A percentile compares a stretch with the other conserved stretches of the same genome.
These are phyloP conservation scores for Eupithecia exiguata DNA, from an alignment of 2,888 invertebrate species.

Conservation along the genomic window DNA sequence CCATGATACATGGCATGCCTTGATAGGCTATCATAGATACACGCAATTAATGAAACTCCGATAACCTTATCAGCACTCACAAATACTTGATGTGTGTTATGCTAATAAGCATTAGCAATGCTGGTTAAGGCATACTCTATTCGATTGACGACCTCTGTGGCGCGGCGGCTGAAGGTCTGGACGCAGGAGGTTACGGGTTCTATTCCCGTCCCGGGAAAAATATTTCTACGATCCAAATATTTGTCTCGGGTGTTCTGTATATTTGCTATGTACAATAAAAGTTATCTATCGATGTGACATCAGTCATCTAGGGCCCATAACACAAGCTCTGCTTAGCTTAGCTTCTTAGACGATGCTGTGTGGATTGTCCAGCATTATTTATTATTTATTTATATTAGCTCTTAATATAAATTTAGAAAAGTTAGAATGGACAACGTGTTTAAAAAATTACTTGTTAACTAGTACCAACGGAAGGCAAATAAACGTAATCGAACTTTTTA, in stretches of 20 bases:
- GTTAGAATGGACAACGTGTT: neutral
- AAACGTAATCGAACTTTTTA: neutral
- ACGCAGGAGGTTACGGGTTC: too few species aligned
- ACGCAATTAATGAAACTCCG: neutral
- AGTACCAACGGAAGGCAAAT: neutral
- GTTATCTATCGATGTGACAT: too few species aligned
- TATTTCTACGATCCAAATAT: too few species aligned
- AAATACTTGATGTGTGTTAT: neutral
- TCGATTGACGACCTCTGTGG: neutral
- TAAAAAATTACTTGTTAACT: neutral
- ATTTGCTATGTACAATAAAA: too few species aligned
- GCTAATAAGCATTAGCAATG: neutral
- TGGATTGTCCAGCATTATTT: too few species aligned
- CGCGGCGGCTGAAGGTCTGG: too few species aligned
- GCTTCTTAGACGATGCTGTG: too few species aligned
- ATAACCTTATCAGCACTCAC: neutral
- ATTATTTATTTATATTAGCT: too few species aligned
- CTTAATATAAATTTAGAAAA: neutral
- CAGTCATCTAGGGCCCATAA: too few species aligned
- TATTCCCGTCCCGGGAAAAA: too few species aligned
- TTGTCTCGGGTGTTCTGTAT: too few species aligned
- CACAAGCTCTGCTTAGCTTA: too few species aligned
- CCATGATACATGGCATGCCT: neutral
- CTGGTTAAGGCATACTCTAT: neutral
- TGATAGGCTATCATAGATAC: neutral